Base-by-base conservation (phyloP, 1,140 invertebrate genomes). In the Drosophila varians region DNA sequence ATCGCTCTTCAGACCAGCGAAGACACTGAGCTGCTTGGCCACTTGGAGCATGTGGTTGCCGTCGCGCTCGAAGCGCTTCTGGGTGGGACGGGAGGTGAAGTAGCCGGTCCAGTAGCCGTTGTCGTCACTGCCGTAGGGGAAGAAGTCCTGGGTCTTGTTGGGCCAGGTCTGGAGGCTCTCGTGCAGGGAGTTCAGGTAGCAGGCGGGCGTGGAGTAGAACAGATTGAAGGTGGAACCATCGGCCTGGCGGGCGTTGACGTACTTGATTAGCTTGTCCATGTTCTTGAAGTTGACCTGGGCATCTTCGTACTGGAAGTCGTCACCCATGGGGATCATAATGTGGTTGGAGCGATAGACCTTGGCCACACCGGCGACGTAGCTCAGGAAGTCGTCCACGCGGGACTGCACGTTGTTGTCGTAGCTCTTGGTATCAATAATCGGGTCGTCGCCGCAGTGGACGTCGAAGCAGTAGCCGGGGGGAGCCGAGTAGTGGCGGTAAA, bases 41-140 rank as follows among this genome's bases (percentile, higher is more conserved):
- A 94, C 94, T 91, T 97, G 96, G 12, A 98, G 90, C 53, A 96
- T 94, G 82, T 95, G 95, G 82, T 97, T 98, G 1, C 94, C 94
- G 56, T 94, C 90, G 43, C 97, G 92, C 76, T 97, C 96, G 87
- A 93, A 96, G 34, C 94, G 94, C 83, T 98, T 98, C 0, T 96
- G 92, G 0, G 96, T 95, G 11, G 97, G 95, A 55, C 96, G 93
- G 0, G 97, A 99, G 0, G 97, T 97, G 90, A 96, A 99, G 91
- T 98, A 99, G 0, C 98, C 98, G 0, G 96, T 98, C 98, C 98
- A 99, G 91, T 95, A 98, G 0, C 94, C 92, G 79, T 98, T 95
- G 2, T 94, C 92, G 75, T 96, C 94, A 57, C 95, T 95, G 0
- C 96, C 95, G 91, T 99, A 99, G 0, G 98, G 98, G 80, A 98